phyloP scores from a whole-genome alignment of 2,113 vertebrate species.

The Calcarius ornatus region DNA sequence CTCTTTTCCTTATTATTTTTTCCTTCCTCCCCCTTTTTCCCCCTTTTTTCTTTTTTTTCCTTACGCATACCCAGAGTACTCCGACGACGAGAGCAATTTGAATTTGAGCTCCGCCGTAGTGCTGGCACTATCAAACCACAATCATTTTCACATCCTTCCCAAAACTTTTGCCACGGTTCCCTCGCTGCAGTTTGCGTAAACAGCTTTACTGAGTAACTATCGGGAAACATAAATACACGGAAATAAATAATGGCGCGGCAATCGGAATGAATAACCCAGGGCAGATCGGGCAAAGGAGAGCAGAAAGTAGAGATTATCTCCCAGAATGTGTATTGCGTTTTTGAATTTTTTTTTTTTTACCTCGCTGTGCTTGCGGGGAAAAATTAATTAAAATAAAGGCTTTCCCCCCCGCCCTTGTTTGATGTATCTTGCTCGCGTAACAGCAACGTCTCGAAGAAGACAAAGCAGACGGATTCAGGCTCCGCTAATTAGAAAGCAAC shows the following conservation, averaged over 20 bases:
- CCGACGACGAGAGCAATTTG: not conserved
- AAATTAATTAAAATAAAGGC: not conserved
- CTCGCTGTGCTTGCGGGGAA: not conserved
- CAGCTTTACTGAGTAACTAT: not conserved
- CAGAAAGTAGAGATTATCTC: not conserved
- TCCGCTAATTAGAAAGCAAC: slow-evolving; percentile 45
- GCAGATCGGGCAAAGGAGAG: not conserved
- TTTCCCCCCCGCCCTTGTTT: not conserved
- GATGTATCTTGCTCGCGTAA: not conserved
- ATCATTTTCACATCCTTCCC: slow-evolving; percentile 10
- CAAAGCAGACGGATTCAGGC: not conserved
- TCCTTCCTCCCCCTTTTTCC: accelerated
- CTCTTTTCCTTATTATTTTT: not conserved
- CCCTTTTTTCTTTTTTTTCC: no score
- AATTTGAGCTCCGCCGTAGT: not conserved
- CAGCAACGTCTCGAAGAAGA: not conserved
- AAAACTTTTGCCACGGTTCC: not conserved
- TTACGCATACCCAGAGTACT: not conserved
- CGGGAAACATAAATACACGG: not conserved
- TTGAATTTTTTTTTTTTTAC: not conserved
- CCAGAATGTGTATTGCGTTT: not conserved
- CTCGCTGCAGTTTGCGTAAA: not conserved
- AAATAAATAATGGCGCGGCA: not conserved
- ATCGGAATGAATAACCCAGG: not conserved
- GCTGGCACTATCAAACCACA: not conserved